Percentiles rank a stretch among this genome's conserved stretches.
Conservation (phyloP, 2,888 invertebrate genomes). For the Aquatica leii region DNA sequence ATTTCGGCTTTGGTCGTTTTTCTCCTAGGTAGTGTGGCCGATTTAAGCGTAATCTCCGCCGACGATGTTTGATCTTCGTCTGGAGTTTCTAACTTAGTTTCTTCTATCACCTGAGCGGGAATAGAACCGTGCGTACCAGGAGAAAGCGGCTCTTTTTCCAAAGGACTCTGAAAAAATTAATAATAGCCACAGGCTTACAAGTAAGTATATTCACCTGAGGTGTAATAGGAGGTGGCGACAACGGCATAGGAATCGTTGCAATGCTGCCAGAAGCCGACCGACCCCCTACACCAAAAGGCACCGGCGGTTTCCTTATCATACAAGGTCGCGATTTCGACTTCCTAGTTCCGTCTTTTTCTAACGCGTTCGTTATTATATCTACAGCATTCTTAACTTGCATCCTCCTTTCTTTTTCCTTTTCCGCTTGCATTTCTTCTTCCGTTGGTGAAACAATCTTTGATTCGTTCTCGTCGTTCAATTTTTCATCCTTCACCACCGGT, state of each 20-base stretch:
- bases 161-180: too few relatives aligned
- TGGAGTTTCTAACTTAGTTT: conserved; percentile 37
- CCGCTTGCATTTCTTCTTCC: conserved; percentile 35
- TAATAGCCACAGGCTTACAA: too few relatives aligned
- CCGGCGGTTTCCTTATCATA: conserved; percentile 68
- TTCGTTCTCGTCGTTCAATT: neutral
- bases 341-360: conserved; percentile 61
- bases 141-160: conserved; percentile 1
- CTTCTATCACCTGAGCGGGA: conserved; percentile 33
- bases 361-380: conserved; percentile 76
- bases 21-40: conserved; percentile 71
- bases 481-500: conserved; percentile 45
- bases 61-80: conserved; percentile 66
- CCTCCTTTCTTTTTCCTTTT: conserved; percentile 64
- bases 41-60: conserved; percentile 72
- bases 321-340: conserved; percentile 61
- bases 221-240: conserved; percentile 50
- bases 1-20: conserved; percentile 73
- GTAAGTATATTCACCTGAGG: too few relatives aligned
- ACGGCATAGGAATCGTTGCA: conserved; percentile 51
- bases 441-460: conserved; percentile 15
- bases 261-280: conserved; percentile 68
- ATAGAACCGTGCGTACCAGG: conserved; percentile 18
- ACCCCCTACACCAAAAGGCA: conserved; percentile 68
- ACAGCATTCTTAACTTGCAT: conserved; percentile 72